These are phyloP conservation scores for Drosophila sucinea DNA, from an alignment of 1,140 invertebrate species.

Conservation along the genomic window DNA sequence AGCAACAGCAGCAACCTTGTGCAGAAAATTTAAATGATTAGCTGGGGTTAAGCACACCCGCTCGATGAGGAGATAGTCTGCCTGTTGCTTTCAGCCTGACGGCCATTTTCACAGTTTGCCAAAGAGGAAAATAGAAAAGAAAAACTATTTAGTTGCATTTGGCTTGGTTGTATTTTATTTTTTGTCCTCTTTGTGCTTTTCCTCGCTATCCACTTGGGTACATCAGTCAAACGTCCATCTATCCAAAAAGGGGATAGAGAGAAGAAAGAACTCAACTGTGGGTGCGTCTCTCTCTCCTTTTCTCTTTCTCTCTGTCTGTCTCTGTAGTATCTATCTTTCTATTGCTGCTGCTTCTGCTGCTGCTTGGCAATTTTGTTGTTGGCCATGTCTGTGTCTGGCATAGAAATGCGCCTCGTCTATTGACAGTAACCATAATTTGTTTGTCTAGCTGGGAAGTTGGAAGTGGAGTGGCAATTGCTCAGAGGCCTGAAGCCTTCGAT, in stretches of 20 bases:
- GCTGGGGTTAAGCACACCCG: constrained; percentile 45
- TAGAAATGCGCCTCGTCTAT: constrained; percentile 67
- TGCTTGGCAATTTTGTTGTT: constrained; percentile 54
- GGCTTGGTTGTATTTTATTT: constrained; percentile 25
- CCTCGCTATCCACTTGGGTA: constrained; percentile 33
- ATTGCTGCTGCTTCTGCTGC: constrained; percentile 2
- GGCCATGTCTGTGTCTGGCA: constrained; percentile 48
- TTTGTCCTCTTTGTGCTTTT: constrained; percentile 1
- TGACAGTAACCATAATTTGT: constrained; percentile 79
- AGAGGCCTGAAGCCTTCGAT: constrained; percentile 25
- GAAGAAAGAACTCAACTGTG: constrained; percentile 45
- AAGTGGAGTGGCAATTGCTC: constrained; percentile 61
- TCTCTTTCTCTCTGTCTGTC: constrained; percentile 29
- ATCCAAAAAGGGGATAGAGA: background rate
- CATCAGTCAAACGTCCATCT: constrained; percentile 65
- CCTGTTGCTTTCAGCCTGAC: constrained; percentile 56
- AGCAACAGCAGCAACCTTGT: constrained; percentile 16
- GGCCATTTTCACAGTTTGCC: constrained; percentile 70
- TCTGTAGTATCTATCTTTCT: background rate
- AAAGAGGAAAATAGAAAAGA: constrained; percentile 23
- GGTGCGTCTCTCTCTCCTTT: constrained; percentile 53
- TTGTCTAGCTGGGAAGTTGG: constrained; percentile 59
- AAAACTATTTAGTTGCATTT: constrained; percentile 40
- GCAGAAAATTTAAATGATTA: constrained; percentile 52
- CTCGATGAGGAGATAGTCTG: background rate